Base-by-base conservation (phyloP, 2,113 vertebrate species). In the Festucalex cinctus region DNA sequence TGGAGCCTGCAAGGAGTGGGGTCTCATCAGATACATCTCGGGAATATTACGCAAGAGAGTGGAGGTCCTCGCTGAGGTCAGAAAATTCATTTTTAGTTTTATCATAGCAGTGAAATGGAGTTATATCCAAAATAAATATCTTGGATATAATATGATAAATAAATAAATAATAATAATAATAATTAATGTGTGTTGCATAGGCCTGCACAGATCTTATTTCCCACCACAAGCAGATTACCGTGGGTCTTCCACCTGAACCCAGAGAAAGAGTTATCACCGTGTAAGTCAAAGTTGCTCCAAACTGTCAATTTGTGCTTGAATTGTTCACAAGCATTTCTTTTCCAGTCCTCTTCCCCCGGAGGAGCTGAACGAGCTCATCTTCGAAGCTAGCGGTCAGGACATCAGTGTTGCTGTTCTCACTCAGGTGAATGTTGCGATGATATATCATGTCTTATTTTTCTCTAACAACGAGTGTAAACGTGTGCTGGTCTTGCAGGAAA, bases 331-430 rank as follows among this genome's bases (percentile, higher is more conserved):
- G 66, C 63, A 24, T 64, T 37, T 61, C 68, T 69, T 57, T 68
- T 80, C 20, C 76, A 99, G 97, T 65, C 96, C 97, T 0, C 90
- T 99, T 66, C 95, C 97, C 19, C 97, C 96, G 0, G 95, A 98
- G 56, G 93, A 98, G 80, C 86, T 99, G 67, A 93, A 90, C 46
- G 81, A 84, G 37, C 92, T 99, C 59, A 99, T 99, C 80, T 98
- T 96, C 0, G 97, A 99, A 88, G 97, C 96, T 63, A 98, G 97
- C 0, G 97, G 97, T 61, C 93, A 98, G 85, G 97, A 99, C 82
- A 99, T 99, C 81, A 98, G 96, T 58, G 93, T 98, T 17, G 97
- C 97, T 0, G 97, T 99, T 1, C 95, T 99, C 77, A 99, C 97
- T 12, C 97, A 99, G 95, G 97, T 98, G 86, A 71, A 44, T 16